phyloP scores from a whole-genome alignment of 1,140 invertebrate species.

The Uloborus diversus region DNA sequence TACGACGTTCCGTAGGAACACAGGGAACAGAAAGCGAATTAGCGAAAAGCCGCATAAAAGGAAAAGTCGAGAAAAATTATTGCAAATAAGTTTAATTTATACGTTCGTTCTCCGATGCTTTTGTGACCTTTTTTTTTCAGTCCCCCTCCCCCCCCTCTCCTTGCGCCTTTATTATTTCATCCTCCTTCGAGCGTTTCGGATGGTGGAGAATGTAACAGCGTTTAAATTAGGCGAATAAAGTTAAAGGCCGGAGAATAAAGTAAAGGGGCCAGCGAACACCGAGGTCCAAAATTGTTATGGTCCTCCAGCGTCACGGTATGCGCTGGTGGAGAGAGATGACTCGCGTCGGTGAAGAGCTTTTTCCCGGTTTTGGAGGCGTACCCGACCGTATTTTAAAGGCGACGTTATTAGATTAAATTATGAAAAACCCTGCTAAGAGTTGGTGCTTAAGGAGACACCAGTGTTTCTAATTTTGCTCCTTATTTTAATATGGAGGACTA shows the following conservation, averaged over 20 bases:
- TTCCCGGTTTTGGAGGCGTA: neutral
- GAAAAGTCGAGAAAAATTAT: constrained; percentile 54
- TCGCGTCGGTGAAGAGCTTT: neutral
- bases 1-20: constrained; percentile 44
- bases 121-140: neutral
- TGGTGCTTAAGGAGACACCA: no score
- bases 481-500: no score
- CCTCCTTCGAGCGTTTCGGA: neutral
- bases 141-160: neutral
- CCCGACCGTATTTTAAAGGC: neutral
- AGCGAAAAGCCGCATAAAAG: constrained; percentile 54
- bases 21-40: constrained; percentile 34
- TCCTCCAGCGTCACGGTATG: neutral
- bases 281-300: neutral
- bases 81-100: constrained; percentile 57
- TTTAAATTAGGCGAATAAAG: constrained; percentile 50
- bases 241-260: neutral
- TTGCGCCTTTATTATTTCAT: neutral
- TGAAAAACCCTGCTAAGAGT: no score
- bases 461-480: no score
- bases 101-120: constrained; percentile 39
- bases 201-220: constrained; percentile 35
- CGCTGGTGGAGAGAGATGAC: neutral
- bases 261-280: neutral
- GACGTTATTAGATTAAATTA: no score